Conservation (phyloP, 2,888 invertebrate genomes). For the Magallana nippona region DNA sequence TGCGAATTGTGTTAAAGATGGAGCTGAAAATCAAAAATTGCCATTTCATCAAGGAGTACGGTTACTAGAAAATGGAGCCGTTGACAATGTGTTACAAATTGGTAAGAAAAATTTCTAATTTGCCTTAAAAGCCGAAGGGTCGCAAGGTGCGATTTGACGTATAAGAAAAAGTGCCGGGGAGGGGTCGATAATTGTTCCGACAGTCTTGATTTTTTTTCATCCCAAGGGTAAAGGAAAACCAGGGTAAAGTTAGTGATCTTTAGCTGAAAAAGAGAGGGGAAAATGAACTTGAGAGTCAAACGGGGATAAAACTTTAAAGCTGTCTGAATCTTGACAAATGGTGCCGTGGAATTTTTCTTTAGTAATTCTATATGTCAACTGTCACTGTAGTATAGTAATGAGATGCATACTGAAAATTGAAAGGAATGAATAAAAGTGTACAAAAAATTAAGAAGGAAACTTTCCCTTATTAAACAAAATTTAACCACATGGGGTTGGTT, state of each 20-base stretch:
- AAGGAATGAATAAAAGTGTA: background rate
- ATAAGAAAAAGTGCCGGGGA: constrained; percentile 7
- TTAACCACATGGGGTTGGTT: background rate
- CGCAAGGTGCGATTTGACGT: constrained; percentile 47
- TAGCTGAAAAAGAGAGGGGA: background rate
- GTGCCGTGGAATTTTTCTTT: background rate
- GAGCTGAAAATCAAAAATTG: constrained; percentile 88
- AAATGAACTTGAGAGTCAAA: background rate
- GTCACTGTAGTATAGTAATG: constrained; percentile 1
- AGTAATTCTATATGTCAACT: background rate
- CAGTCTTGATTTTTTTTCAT: background rate
- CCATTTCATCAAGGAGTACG: constrained; percentile 93
- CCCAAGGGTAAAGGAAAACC: no score
- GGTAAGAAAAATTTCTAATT: constrained; percentile 83
- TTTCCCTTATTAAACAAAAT: background rate
- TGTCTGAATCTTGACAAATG: background rate
- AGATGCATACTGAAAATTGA: constrained; percentile 7
- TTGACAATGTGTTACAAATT: constrained; percentile 92
- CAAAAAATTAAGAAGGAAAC: background rate
- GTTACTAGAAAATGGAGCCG: constrained; percentile 89
- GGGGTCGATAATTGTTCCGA: constrained; percentile 30
- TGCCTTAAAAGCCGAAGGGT: constrained; percentile 23
- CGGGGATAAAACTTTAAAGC: no score
- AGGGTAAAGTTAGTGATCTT: no score
- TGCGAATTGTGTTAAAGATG: constrained; percentile 81